These are phyloP conservation scores for Vulpes lagopus DNA, from an alignment of 2,113 vertebrate species.

Conservation along the genomic window DNA sequence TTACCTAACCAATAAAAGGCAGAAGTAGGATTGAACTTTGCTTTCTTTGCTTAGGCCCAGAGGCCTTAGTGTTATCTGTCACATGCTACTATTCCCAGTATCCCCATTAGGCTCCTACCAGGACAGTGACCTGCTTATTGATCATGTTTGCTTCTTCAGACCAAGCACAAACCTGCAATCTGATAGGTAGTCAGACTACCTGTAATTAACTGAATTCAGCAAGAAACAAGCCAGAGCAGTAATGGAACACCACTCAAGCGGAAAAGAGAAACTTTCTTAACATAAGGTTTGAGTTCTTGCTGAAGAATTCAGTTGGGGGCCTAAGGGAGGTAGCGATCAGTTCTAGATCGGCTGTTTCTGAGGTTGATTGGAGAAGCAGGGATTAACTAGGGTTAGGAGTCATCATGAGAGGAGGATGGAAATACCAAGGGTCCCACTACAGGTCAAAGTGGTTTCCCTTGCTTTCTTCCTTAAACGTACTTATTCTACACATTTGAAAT, in stretches of 20 bases:
- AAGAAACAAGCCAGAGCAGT: background rate
- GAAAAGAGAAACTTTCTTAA: background rate
- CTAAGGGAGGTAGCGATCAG: background rate
- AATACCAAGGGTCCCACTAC: background rate
- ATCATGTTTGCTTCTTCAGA: background rate
- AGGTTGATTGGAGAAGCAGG: background rate
- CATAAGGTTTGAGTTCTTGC: background rate
- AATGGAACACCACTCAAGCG: background rate
- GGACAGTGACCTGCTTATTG: background rate
- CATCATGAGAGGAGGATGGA: background rate
- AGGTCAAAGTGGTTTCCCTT: background rate
- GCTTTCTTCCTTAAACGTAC: background rate
- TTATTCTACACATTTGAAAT: background rate
- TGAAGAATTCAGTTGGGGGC: background rate
- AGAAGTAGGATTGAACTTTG: background rate
- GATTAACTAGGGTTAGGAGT: background rate
- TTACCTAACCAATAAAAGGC: background rate
- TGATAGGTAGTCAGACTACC: background rate
- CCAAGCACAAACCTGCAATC: background rate
- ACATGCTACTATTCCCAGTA: background rate
- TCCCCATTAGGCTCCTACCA: background rate
- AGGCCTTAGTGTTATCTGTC: background rate
- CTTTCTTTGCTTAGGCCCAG: background rate
- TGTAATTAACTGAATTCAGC: background rate
- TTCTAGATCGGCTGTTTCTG: background rate